These are phyloP conservation scores for Heterochromis multidens DNA, from an alignment of 2,113 vertebrate species.

Conservation along the genomic window DNA sequence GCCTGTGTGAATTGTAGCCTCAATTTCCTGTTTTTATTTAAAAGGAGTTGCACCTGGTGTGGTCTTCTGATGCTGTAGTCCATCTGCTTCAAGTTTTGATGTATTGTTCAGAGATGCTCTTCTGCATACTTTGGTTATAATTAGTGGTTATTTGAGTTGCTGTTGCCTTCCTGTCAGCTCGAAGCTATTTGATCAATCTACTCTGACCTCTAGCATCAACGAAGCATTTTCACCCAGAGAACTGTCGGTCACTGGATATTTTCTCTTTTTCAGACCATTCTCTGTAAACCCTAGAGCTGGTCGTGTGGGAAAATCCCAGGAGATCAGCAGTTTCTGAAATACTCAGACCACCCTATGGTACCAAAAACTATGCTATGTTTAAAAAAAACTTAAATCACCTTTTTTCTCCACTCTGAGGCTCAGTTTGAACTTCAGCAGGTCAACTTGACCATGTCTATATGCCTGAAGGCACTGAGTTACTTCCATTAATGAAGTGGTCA, in stretches of 20 bases:
- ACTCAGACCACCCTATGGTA: no score
- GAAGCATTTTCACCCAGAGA: no score
- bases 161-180: background rate
- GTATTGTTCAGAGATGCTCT: background rate
- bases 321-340: no score
- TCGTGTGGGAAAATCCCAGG: no score
- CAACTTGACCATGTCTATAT: background rate
- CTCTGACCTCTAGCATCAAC: no score
- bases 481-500: background rate
- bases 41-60: no score
- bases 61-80: no score
- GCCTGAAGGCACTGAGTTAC: fast-evolving
- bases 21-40: background rate
- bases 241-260: no score
- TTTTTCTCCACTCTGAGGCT: background rate
- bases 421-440: background rate
- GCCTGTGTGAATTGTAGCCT: background rate
- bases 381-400: fast-evolving
- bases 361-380: no score
- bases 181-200: background rate
- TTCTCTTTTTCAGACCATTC: no score
- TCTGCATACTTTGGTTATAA: background rate
- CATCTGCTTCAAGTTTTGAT: background rate
- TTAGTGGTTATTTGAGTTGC: background rate
- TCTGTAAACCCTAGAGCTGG: no score